Conservation (phyloP, 2,797 vertebrate species). For the Huso huso region DNA sequence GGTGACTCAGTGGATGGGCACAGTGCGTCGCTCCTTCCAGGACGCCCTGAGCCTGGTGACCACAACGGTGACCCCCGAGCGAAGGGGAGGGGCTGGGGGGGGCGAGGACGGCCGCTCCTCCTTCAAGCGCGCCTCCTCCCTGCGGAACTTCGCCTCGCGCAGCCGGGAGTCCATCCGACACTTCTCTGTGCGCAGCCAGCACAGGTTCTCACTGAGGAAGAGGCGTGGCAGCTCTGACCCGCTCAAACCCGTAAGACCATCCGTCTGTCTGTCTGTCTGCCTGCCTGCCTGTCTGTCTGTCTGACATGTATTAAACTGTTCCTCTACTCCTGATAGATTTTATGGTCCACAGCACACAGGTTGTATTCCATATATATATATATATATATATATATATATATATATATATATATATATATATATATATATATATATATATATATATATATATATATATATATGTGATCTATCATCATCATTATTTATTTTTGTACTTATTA, state of each 20-base stretch:
- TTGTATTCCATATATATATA: too few species aligned
- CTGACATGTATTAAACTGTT: neutral
- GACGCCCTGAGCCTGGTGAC: slow-evolving; percentile 77
- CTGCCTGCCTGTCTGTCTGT: neutral
- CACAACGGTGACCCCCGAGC: slow-evolving; percentile 57
- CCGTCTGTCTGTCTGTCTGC: neutral
- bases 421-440: too few species aligned
- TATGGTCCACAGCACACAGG: too few species aligned
- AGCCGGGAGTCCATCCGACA: slow-evolving; percentile 89
- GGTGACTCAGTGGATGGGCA: slow-evolving; percentile 88
- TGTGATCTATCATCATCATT: too few species aligned
- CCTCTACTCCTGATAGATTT: too few species aligned
- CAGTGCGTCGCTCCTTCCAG: slow-evolving; percentile 82
- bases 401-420: too few species aligned
- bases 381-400: too few species aligned
- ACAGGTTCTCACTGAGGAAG: slow-evolving; percentile 81
- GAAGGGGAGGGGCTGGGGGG: slow-evolving; percentile 36
- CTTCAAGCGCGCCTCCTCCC: slow-evolving; percentile 81
- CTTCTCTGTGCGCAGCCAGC: slow-evolving; percentile 89
- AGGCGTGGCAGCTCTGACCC: slow-evolving; percentile 72
- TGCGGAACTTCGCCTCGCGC: slow-evolving; percentile 83
- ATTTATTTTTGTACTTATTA: too few species aligned
- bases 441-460: too few species aligned
- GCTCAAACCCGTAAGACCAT: slow-evolving; percentile 74
- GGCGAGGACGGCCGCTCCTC: slow-evolving; percentile 36